Evolutionary conservation across 2,113 vertebrate species (phyloP), one percentile per base, ranked within the genome.

Genomic region (Heloderma charlesbogerti): DNA sequence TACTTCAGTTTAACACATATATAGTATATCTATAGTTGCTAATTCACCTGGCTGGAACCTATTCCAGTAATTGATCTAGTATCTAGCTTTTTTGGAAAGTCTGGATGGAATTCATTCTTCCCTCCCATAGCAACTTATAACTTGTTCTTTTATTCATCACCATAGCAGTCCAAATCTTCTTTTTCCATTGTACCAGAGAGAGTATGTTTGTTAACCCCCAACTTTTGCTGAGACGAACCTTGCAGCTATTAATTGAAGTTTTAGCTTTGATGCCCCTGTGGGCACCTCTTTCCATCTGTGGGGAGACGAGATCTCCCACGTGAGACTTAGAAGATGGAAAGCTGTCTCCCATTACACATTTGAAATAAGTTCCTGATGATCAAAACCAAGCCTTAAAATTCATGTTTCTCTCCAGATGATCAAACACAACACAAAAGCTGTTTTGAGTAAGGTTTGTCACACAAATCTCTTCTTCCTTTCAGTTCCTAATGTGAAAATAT

Each of bases 401-500:
- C 66, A 78, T 72, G 1, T 48, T 92, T 87, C 82, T 80, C 20
- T 69, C 31, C 45, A 88, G 79, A 51, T 51, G 6, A 77, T 67
- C 40, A 67, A 66, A 18, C 40, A 37, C 54, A 13, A 12, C 71
- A 31, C 15, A 48, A 90, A 90, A 60, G 31, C 54, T 63, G 54
- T 45, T 78, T 78, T 3, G 84, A 88, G 66, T 6, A 66, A 72
- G 48, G 75, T 81, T 92, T 94, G 88, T 89, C 86, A 12, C 15
- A 90, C 48, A 75, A 16, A 2, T 45, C 57, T 34, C 37, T 29
- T 40, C 27, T 37, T 5, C 37, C 54, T 37, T 92, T 92, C 0
- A 67, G 88, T 93, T 92, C 93, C 78, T 94, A 94, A 92, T 69
- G 20, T 71, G 74, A 90, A 92, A 89, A 87, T 86, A 8, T 13